Percentiles rank a stretch among this genome's conserved stretches.
These are phyloP conservation scores for Hyposoter dolosus DNA, from an alignment of 2,888 invertebrate genomes.

Conservation along the genomic window DNA sequence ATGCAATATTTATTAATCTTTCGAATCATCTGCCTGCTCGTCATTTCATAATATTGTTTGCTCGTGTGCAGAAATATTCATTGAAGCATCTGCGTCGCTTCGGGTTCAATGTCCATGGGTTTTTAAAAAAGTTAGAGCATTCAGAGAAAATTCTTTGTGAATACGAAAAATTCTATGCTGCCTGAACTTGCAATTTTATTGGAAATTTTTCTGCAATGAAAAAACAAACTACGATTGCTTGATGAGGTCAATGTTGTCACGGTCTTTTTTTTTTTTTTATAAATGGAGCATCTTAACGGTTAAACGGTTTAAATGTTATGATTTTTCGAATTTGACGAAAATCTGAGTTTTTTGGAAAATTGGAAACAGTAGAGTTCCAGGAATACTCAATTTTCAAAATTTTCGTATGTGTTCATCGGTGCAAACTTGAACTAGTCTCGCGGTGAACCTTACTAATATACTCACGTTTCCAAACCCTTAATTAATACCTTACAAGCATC, in stretches of 20 bases:
- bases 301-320: no score
- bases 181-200: not conserved
- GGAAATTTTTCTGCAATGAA: not conserved
- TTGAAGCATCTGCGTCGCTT: constrained; percentile 8
- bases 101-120: constrained; percentile 7
- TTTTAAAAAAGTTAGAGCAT: not conserved
- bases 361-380: no score
- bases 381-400: no score
- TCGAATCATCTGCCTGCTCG: not conserved
- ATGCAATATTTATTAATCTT: not conserved
- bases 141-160: not conserved
- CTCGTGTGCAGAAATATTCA: constrained; percentile 13
- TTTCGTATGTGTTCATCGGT: not conserved
- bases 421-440: constrained; percentile 12
- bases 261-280: no score
- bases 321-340: no score
- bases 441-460: constrained; percentile 35
- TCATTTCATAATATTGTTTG: not conserved
- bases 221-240: not conserved
- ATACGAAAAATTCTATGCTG: not conserved
- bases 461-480: constrained; percentile 54
- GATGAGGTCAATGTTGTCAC: no score
- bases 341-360: no score
- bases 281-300: no score
- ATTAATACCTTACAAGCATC: constrained; percentile 65